phyloP scores from a whole-genome alignment of 2,113 vertebrate genomes.

The Pygoscelis adeliae region DNA sequence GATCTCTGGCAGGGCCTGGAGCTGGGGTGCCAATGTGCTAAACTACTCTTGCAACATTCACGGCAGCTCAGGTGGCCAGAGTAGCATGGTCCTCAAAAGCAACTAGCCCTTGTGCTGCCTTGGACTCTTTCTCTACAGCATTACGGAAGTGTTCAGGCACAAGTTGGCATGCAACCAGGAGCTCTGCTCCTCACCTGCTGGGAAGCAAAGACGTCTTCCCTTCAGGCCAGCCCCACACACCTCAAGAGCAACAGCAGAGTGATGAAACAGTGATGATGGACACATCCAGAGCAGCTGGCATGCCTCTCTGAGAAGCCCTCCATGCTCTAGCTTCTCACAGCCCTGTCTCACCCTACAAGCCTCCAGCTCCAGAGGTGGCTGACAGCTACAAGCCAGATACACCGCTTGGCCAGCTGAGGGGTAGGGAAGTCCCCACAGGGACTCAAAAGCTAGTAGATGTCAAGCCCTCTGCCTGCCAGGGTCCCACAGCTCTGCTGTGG shows the following conservation, averaged over 20 bases:
- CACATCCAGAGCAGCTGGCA: background rate
- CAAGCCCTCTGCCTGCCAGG: background rate
- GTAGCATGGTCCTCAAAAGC: background rate
- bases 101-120: background rate
- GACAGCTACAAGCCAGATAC: background rate
- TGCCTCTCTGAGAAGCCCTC: background rate
- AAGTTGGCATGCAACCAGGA: background rate
- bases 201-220: background rate
- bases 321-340: background rate
- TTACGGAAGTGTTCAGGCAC: background rate
- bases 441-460: background rate
- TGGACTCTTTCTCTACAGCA: background rate
- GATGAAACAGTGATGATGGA: background rate
- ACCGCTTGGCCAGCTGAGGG: background rate
- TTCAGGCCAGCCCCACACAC: background rate
- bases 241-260: background rate
- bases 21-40: background rate
- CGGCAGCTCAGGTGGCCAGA: background rate
- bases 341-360: background rate
- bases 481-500: background rate
- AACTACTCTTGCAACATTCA: background rate
- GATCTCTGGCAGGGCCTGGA: background rate
- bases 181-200: background rate
- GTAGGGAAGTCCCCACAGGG: background rate
- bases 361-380: background rate